Conservation (phyloP, 2,888 invertebrate genomes). For the Elysia crispata region DNA sequence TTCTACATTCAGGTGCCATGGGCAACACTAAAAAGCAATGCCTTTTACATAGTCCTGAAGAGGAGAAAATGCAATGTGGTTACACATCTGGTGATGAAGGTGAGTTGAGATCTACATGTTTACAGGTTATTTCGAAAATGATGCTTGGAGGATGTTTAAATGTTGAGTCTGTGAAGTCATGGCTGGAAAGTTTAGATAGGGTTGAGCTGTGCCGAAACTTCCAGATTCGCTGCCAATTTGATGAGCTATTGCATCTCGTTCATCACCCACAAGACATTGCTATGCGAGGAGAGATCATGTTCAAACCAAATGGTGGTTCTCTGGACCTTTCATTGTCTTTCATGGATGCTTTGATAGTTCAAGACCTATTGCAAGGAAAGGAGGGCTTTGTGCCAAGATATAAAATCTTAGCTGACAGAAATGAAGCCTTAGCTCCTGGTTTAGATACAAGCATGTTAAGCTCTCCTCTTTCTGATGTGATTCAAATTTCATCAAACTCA, state of each 20-base stretch:
- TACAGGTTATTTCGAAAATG: slow-evolving; percentile 25
- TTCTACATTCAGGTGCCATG: neutral
- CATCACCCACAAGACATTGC: slow-evolving; percentile 27
- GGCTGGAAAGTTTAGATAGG: slow-evolving; percentile 29
- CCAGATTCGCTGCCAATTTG: slow-evolving; percentile 7
- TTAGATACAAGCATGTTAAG: neutral
- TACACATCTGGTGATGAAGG: neutral
- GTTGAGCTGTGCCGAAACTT: neutral
- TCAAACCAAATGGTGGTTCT: slow-evolving; percentile 1
- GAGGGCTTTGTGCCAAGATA: slow-evolving; percentile 25
- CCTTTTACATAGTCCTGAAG: neutral
- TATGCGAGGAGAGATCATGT: slow-evolving; percentile 31
- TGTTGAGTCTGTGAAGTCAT: slow-evolving; percentile 13
- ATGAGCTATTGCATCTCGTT: slow-evolving; percentile 32
- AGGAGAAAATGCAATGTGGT: neutral
- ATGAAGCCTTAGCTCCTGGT: neutral
- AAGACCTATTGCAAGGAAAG: slow-evolving; percentile 29
- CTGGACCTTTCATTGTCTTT: slow-evolving; percentile 43
- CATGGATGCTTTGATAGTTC: slow-evolving; percentile 37
- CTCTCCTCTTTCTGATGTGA: neutral
- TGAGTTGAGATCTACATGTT: slow-evolving; percentile 17
- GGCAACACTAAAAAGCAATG: no score
- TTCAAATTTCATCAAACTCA: no score
- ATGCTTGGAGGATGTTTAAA: slow-evolving; percentile 33
- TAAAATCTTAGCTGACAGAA: slow-evolving; percentile 12